Conservation (phyloP, 2,113 vertebrate species). For the Takifugu flavidus region DNA sequence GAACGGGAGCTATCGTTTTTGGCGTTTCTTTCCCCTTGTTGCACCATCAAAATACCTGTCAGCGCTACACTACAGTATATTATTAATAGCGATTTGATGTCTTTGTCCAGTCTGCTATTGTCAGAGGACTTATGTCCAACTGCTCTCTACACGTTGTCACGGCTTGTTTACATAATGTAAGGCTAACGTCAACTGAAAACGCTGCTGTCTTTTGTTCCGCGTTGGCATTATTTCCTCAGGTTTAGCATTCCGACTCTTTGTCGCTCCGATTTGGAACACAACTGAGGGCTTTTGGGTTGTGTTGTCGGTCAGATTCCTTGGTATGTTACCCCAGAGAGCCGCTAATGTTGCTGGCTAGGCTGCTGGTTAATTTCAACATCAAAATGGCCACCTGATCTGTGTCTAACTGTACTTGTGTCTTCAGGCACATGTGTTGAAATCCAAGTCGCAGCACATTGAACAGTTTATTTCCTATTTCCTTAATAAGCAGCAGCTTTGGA, state of each 20-base stretch:
- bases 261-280: background rate
- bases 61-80: constrained; percentile 13
- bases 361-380: constrained; percentile 71
- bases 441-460: constrained; percentile 10
- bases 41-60: constrained; percentile 20
- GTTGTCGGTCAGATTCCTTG: constrained; percentile 35
- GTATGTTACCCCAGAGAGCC: constrained; percentile 35
- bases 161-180: constrained; percentile 70
- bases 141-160: constrained; percentile 53
- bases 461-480: background rate
- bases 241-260: background rate
- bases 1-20: constrained; percentile 32
- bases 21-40: constrained; percentile 37
- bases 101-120: constrained; percentile 53
- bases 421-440: constrained; percentile 18
- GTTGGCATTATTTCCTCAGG: constrained; percentile 10
- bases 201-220: constrained; percentile 63
- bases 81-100: constrained; percentile 13
- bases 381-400: constrained; percentile 74
- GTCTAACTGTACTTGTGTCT: constrained; percentile 58
- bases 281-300: constrained; percentile 4
- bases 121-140: constrained; percentile 28
- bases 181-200: constrained; percentile 54
- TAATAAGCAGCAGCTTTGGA: background rate
- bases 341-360: constrained; percentile 46